Base-by-base conservation (phyloP, 2,888 invertebrate species). In the Phanerotoma sp. region DNA sequence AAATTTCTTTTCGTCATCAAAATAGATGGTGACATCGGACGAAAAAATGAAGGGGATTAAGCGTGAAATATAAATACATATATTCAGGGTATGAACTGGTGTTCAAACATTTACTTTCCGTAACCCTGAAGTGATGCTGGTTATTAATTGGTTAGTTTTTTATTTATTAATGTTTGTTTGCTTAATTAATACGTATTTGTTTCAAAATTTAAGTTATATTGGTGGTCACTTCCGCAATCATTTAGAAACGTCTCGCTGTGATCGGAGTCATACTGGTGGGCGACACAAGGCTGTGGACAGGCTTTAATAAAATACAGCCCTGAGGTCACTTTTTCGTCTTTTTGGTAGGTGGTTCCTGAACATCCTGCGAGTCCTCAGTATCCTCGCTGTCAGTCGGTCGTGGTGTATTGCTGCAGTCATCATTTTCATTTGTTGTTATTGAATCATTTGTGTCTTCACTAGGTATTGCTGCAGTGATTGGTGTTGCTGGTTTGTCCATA, bases 401-500 rank as follows among this genome's bases (percentile, higher is more conserved):
- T 13, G 74, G 71, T 60, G 72, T 73, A 49, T 68, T 66, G 62
- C 66, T 73, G 55, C 68, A 68, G 60, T 72, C 72, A 59, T 80
- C 80, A 66, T 79, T 79, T 55, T 80, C 79, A 67, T 80, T 80
- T 58, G 80, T 80, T 20, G 80, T 79, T 58, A 80, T 74, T 51
- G 80, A 80, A 66, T 81, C 82, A 64, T 81, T 81, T 56, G 81
- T 81, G 67, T 81, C 80, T 78, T 85, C 82, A 69, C 79, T 80
- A 51, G 79, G 78, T 16, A 66, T 72, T 13, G 66, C 66, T 11
- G 67, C 73, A 15, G 70, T 80, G 73, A 68, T 81, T 57, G 83
- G 84, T 47, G 83, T 87, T 59, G 84, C 81, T 21, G 86, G 85
- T 64, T 82, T 82, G 76, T 87, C 87, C 77, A 86, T 77, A 41